Evolutionary conservation across 2,888 invertebrate genomes (phyloP).

Genomic region (Hypomecis atomaria): DNA sequence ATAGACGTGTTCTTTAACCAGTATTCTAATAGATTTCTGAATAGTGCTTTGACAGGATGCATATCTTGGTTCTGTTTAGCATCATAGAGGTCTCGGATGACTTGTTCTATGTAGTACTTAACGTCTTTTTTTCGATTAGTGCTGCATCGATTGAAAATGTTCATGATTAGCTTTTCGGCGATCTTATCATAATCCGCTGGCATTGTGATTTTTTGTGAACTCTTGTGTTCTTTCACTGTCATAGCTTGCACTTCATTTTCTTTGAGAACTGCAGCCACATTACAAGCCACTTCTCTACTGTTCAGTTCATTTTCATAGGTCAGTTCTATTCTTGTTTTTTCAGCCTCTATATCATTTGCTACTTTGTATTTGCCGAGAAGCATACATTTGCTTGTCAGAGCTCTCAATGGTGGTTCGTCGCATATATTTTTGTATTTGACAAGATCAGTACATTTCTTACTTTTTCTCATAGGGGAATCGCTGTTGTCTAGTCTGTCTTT

Average conservation of each 20-base stretch:
- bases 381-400: conserved; percentile 61
- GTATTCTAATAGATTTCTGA: conserved; percentile 67
- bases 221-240: conserved; percentile 47
- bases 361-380: conserved; percentile 58
- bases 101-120: conserved; percentile 58
- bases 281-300: conserved; percentile 37
- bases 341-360: conserved; percentile 32
- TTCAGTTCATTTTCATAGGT: not conserved
- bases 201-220: conserved; percentile 53
- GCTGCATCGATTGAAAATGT: conserved; percentile 55
- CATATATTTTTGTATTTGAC: conserved; percentile 67
- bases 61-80: conserved; percentile 50
- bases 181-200: conserved; percentile 60
- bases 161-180: conserved; percentile 62
- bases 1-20: conserved; percentile 65
- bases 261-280: conserved; percentile 35
- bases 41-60: conserved; percentile 66
- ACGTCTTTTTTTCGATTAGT: conserved; percentile 41
- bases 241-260: conserved; percentile 52
- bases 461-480: conserved; percentile 56
- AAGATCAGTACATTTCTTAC: conserved; percentile 72
- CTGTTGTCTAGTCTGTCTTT: conserved; percentile 32
- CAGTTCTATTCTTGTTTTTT: conserved; percentile 1
- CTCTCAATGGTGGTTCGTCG: conserved; percentile 62
- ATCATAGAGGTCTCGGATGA: conserved; percentile 66